phyloP scores from a whole-genome alignment of 2,797 vertebrate genomes.

The Anguilla megastoma region DNA sequence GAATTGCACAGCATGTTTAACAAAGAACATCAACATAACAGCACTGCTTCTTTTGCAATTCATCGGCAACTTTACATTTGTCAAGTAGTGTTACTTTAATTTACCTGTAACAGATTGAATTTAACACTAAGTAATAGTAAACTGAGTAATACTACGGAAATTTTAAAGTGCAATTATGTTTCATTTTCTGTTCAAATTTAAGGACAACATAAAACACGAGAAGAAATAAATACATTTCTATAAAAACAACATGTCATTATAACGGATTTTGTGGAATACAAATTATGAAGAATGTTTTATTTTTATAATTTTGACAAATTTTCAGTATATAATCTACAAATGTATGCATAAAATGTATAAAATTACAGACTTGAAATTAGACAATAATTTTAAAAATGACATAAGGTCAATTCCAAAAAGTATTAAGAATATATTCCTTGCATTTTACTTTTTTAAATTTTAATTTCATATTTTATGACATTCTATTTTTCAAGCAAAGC shows the following conservation, averaged over 20 bases:
- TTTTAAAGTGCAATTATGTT: background rate
- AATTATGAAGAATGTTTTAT: background rate
- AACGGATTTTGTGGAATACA: background rate
- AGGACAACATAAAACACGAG: background rate
- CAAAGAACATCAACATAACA: background rate
- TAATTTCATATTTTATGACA: background rate
- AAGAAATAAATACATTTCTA: background rate
- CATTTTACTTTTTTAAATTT: background rate
- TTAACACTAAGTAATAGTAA: background rate
- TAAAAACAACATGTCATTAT: background rate
- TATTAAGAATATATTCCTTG: background rate
- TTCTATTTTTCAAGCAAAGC: background rate
- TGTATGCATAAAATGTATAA: background rate
- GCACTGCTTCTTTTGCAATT: too few species aligned
- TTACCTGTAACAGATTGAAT: too few species aligned
- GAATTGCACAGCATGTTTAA: background rate
- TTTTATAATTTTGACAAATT: background rate
- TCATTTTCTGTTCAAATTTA: background rate
- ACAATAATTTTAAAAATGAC: background rate
- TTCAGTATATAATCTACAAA: background rate
- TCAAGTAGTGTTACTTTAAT: too few species aligned
- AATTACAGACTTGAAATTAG: background rate
- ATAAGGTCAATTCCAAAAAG: background rate
- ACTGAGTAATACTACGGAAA: background rate
- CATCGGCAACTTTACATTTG: too few species aligned